phyloP scores from a whole-genome alignment of 2,113 vertebrate genomes.

The Delphinapterus leucas region DNA sequence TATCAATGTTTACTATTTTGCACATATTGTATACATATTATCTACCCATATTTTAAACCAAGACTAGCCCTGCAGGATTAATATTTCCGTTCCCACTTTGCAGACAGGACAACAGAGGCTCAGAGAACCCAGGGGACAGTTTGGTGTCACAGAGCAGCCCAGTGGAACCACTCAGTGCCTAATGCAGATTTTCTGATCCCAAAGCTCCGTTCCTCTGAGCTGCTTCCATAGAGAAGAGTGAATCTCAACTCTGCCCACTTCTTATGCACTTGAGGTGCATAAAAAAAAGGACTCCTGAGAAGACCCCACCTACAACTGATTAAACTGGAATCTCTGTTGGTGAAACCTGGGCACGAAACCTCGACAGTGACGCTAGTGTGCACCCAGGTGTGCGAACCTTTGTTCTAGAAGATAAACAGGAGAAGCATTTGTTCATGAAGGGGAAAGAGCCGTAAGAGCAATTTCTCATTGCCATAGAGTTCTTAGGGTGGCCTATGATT shows the following conservation, averaged over 20 bases:
- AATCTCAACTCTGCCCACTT: not conserved
- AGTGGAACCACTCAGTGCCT: not conserved
- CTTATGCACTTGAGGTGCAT: no score
- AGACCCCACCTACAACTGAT: not conserved
- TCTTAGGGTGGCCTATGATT: not conserved
- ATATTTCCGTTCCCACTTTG: not conserved
- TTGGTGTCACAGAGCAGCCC: not conserved
- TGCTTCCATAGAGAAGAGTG: not conserved
- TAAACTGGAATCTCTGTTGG: not conserved
- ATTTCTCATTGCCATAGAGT: not conserved
- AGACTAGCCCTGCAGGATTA: not conserved
- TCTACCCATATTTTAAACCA: not conserved
- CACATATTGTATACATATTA: not conserved
- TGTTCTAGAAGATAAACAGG: not conserved
- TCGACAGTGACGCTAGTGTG: not conserved
- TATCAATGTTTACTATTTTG: not conserved
- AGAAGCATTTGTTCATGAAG: not conserved
- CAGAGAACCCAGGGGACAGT: not conserved
- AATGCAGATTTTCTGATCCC: not conserved
- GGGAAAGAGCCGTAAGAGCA: not conserved
- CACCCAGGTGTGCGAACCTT: not conserved
- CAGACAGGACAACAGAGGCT: not conserved
- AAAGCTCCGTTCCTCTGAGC: not conserved
- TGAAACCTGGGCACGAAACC: not conserved
- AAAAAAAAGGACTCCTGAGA: not conserved